Conservation (phyloP, 2,113 vertebrate genomes). For the Nettapus auritus region DNA sequence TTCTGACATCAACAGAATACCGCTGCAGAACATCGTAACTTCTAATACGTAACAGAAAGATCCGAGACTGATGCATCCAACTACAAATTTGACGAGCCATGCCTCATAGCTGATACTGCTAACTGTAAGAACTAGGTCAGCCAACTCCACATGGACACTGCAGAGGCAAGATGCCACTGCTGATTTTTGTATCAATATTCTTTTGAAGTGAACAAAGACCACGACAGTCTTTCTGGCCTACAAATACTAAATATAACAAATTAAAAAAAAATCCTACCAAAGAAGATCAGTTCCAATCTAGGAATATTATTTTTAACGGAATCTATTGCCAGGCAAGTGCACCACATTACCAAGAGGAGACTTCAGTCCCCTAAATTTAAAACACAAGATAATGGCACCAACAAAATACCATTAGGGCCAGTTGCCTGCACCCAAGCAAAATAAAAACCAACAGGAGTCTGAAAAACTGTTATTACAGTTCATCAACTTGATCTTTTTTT, state of each 20-base stretch:
- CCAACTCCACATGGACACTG: neutral
- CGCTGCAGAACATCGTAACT: neutral
- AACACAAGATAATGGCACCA: neutral
- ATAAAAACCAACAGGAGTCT: neutral
- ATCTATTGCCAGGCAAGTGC: neutral
- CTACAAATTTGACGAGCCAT: neutral
- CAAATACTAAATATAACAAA: neutral
- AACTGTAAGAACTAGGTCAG: neutral
- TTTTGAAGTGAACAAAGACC: neutral
- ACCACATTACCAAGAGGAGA: neutral
- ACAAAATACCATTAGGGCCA: neutral
- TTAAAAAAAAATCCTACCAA: neutral
- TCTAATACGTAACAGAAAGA: neutral
- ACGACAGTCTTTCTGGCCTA: neutral
- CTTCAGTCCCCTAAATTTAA: neutral
- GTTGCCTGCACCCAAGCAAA: neutral
- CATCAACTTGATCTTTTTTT: neutral
- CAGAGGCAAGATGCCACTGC: neutral
- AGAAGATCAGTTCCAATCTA: neutral
- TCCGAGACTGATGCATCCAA: neutral
- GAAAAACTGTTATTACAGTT: neutral
- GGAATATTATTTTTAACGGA: neutral
- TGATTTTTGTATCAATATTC: neutral
- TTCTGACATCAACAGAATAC: neutral
- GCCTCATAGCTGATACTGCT: neutral